A percentile compares a stretch with the other conserved stretches of the same genome.
phyloP scores from a whole-genome alignment of 2,888 invertebrate species.

The Drosophila imparisetae region DNA sequence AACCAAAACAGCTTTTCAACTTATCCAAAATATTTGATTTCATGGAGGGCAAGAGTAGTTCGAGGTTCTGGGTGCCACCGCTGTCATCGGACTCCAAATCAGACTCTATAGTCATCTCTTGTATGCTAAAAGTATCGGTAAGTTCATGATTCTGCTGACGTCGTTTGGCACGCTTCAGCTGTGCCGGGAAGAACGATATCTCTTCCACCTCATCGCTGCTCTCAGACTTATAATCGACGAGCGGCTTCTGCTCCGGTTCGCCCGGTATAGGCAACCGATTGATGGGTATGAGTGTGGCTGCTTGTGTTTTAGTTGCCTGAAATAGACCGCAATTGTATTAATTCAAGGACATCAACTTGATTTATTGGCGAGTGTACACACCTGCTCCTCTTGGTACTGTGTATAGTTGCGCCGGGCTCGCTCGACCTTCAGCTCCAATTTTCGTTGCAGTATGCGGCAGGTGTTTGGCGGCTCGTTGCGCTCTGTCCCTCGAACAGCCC shows the following conservation, averaged over 20 bases:
- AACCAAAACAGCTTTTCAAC: constrained; percentile 75
- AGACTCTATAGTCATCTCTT: constrained; percentile 85
- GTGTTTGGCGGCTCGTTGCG: constrained; percentile 81
- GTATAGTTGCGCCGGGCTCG: constrained; percentile 84
- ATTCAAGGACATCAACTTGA: constrained; percentile 5
- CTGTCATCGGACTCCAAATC: constrained; percentile 84
- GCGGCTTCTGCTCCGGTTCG: constrained; percentile 82
- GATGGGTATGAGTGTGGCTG: constrained; percentile 84
- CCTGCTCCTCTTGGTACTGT: constrained; percentile 83
- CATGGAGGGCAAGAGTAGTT: constrained; percentile 82
- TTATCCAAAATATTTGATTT: constrained; percentile 80
- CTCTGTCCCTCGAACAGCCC: constrained; percentile 47
- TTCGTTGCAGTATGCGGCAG: constrained; percentile 84
- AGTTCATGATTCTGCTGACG: constrained; percentile 81
- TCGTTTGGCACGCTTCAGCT: constrained; percentile 72
- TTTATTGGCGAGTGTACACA: constrained; percentile 20
- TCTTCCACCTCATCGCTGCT: constrained; percentile 84
- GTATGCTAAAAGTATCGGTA: constrained; percentile 85
- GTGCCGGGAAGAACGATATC: constrained; percentile 83
- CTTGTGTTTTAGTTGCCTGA: constrained; percentile 83
- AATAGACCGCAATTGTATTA: constrained; percentile 11
- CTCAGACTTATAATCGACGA: constrained; percentile 85
- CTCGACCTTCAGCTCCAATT: constrained; percentile 84
- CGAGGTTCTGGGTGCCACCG: constrained; percentile 83
- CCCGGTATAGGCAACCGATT: constrained; percentile 84